Evolutionary conservation across 2,888 invertebrate genomes (phyloP), one percentile per base, ranked within the genome.

Genomic region (Ichneumon xanthorius): DNA sequence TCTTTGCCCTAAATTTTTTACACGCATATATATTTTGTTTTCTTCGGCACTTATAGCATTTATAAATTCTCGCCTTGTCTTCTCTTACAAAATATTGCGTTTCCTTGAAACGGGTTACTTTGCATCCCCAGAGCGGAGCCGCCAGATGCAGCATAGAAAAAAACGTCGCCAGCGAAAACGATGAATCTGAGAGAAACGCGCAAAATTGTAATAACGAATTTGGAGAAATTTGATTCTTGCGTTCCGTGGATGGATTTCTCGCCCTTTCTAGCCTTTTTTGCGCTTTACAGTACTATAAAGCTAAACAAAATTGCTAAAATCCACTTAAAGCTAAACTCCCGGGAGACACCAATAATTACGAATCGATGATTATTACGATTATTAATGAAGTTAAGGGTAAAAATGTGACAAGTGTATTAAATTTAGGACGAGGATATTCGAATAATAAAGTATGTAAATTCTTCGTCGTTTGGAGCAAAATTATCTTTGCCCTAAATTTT

Each of bases 101-200:
- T 85, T 84, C 75, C 61, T 80, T 72, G 30, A 63, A 81, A 83
- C 68, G 22, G 76, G 11, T 76, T 78, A 11, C 40, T 40, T 40
- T 40, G 40, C 40, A 9, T 53, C 70, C 48, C 78, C 83, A 88
- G n/a, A 87, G 82, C 3, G 97, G 96, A 89, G 96, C 95, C 79
- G 97, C 96, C 26, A 98, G 94, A 26, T 95, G 93, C 89, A 96
- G 95, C 65, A 99, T 95, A 91, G 97, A 99, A 53, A 97, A 26
- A 97, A 14, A 99, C 98, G 94, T 99, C 99, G 3, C 99, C 99
- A 86, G 99, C 99, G 92, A 99, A 97, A 16, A 99, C 95, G 0
- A 98, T 97, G 82, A 99, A 95, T 33, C 99, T 97, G 86, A 86
- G n/a, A 40, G n/a, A 11, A 19, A 77, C 16, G 3, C 9, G 14